Evolutionary conservation across 2,113 vertebrate species (phyloP), one percentile per base, ranked within the genome.

Genomic region (Brienomyrus brachyistius): DNA sequence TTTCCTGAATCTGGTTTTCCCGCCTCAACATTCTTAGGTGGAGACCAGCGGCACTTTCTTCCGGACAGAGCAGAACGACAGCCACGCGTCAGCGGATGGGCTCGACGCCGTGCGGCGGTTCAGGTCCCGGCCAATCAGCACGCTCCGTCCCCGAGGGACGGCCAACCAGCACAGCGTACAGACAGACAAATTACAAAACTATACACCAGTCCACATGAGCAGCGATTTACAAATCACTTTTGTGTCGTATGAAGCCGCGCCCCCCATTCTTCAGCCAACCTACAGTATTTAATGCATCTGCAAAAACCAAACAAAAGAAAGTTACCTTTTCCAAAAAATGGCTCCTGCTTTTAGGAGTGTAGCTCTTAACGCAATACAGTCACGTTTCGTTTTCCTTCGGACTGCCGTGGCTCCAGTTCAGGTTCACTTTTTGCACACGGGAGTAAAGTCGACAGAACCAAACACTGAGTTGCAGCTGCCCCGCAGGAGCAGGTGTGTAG

Each of bases 151-250:
- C 31, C 3, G 5, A n/a, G 86, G 52, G 62, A 88, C 47, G 62
- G 86, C 89, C 86, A 91, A 91, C 85, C 89, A 52, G 90, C 92
- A 91, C 88, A 80, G 74, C 89, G 88, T 90, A 91, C 89, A 92
- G 86, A 90, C 93, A 94, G 90, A 94, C 95, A 95, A 82, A 92
- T 93, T 90, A 94, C 74, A 80, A 95, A 96, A 96, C 94, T 88
- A 94, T 92, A 94, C 94, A 95, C 89, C 87, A 92, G 74, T 80
- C 88, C 92, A 56, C 95, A 91, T 95, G 94, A 96, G 93, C 93
- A 96, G 91, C 93, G 91, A 77, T 77, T 92, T 93, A 94, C 91
- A 94, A 94, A 93, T 92, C 90, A 90, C 89, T 91, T 91, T 17
- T 27, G 80, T 92, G 90, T 90, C 89, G 90, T 51, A 74, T 92